These are phyloP conservation scores for Trichopria drosophilae DNA, from an alignment of 2,888 invertebrate genomes.

Conservation along the genomic window DNA sequence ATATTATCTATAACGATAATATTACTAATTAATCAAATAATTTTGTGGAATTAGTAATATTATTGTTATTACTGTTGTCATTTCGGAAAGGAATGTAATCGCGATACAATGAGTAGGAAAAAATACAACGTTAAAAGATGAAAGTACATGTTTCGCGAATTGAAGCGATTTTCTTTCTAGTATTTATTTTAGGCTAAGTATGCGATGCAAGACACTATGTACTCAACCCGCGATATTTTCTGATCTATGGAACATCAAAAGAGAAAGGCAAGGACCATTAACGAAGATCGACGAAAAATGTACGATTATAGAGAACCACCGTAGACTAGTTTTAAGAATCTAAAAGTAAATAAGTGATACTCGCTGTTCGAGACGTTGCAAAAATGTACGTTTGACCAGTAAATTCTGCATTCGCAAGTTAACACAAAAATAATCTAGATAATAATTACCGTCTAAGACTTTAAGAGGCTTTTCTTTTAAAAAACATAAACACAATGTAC, in stretches of 20 bases:
- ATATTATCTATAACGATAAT: no score
- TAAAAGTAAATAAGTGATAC: constrained; percentile 15
- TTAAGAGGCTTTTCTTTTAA: constrained; percentile 34
- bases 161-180: neutral
- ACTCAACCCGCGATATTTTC: constrained; percentile 36
- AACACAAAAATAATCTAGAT: no score
- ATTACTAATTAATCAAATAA: no score
- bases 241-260: constrained; percentile 13
- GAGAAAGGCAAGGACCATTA: constrained; percentile 22
- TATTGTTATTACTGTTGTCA: no score
- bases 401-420: no score
- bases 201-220: constrained; percentile 33
- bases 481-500: no score
- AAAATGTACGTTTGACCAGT: constrained; percentile 29
- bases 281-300: constrained; percentile 10
- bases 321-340: constrained; percentile 16
- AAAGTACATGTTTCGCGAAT: no score
- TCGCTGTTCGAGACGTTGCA: constrained; percentile 33
- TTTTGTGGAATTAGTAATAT: no score
- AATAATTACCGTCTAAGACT: constrained; percentile 13
- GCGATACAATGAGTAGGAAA: no score
- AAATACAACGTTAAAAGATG: no score
- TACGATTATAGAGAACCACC: constrained; percentile 16
- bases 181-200: constrained; percentile 13
- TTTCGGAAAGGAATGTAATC: no score